Evolutionary conservation across 2,113 vertebrate species (phyloP), one percentile per base, ranked within the genome.

Genomic region (Nesogale talazaci): DNA sequence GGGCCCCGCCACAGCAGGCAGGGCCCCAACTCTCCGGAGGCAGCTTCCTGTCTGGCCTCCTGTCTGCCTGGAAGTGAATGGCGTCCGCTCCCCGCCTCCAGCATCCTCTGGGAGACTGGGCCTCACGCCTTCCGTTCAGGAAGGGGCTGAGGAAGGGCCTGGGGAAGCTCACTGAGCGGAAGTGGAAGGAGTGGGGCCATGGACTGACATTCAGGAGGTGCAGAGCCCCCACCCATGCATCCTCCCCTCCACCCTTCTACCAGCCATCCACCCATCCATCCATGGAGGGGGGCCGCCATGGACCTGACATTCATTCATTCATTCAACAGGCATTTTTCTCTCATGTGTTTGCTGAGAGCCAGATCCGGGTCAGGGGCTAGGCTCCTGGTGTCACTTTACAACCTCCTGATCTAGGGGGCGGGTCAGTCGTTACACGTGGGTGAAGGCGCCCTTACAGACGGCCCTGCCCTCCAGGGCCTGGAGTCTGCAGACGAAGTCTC

Each of bases 41-140:
- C 19, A 75, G 94, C 96, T 98, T 98, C 98, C 98, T 98, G 97
- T 92, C 81, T 92, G 95, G 94, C 96, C 98, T 98, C 98, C 98
- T 98, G 97, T 92, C 78, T 92, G 95, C 65, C 17, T 4, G 40
- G 27, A 96, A 80, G 96, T 97, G 97, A 98, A 97, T 97, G 97
- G 98, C 92, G 97, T 97, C 97, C 96, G 95, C 95, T 96, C 23
- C 3, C 96, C 83, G 20, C 93, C 96, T 93, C 94, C 89, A 81
- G 76, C 94, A 79, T 91, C 96, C 94, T 92, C 86, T 88, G 42
- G 83, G 85, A 95, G 74, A 90, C 90, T 83, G 92, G 97, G 94
- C 94, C 95, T 96, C 97, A 97, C 25, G 93, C 96, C 97, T 97
- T 98, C 98, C 97, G 10, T 46, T 96, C 96, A 94, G 97, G 95